These are phyloP conservation scores for Ischnura elegans DNA, from an alignment of 2,888 invertebrate genomes.

Conservation along the genomic window DNA sequence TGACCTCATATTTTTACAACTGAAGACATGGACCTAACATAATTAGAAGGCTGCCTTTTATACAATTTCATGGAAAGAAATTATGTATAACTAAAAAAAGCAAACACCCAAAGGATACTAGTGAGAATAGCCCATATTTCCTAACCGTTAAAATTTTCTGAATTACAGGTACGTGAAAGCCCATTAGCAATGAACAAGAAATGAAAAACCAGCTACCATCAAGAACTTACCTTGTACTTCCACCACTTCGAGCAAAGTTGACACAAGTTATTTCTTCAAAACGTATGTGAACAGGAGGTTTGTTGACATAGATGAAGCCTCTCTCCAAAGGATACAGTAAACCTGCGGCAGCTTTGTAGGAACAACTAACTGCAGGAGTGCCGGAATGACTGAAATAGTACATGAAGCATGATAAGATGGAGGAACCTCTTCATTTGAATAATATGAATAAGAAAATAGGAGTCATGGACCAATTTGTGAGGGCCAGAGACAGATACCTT, in stretches of 20 bases:
- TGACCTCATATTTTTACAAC: too few species aligned
- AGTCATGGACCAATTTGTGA: too few species aligned
- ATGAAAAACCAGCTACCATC: constrained; percentile 2
- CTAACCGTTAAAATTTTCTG: neutral
- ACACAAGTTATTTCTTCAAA: constrained; percentile 97
- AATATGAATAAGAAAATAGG: too few species aligned
- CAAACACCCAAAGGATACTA: too few species aligned
- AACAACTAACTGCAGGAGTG: constrained; percentile 95
- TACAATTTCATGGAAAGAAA: too few species aligned
- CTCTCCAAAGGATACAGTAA: constrained; percentile 98
- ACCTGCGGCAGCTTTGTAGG: constrained; percentile 98
- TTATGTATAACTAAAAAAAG: too few species aligned
- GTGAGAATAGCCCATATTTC: too few species aligned
- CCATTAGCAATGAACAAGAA: neutral
- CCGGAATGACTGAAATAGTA: constrained; percentile 85
- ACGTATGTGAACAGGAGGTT: constrained; percentile 98
- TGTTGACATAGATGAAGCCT: constrained; percentile 99
- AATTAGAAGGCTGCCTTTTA: too few species aligned
- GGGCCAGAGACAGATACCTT: too few species aligned
- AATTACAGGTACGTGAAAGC: neutral
- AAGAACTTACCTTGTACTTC: constrained; percentile 83
- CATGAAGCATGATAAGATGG: neutral
- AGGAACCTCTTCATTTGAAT: too few species aligned
- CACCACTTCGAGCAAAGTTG: constrained; percentile 97
- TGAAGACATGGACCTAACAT: too few species aligned